Base-by-base conservation (phyloP, 2,797 vertebrate species). In the Crenichthys baileyi region DNA sequence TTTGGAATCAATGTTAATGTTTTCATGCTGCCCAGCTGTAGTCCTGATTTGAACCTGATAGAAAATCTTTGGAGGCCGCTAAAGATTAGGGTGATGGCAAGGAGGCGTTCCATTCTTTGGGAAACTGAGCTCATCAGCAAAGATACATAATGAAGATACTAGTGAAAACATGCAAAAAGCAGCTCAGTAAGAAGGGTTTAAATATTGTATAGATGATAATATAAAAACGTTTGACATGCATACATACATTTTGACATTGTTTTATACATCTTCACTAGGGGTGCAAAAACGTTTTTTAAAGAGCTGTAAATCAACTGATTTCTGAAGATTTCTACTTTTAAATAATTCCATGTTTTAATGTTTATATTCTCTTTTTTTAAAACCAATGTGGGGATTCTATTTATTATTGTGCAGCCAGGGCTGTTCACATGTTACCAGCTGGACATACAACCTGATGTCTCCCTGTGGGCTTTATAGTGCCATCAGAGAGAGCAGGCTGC, bases 401-500 rank as follows among this genome's bases (percentile, higher is more conserved):
- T 81, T 24, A 39, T 44, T 63, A 3, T 20, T 36, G 48, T 44
- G 29, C 73, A 79, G 60, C 55, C 26, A 18, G 56, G 31, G 31
- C 31, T 31, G 31, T 31, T 31, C 31, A 31, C 1, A 61, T 75
- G n/a, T 41, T 60, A 9, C 24, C 20, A 4, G 29, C 56, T 50
- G 61, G 67, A 22, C 41, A 74, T 72, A 39, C 67, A 75, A 26
- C 39, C 46, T 63, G 56, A 58, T 44, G 75, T 68, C 36, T 72
- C 68, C 1, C 11, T 20, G 11, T 67, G 79, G 50, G 60, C 80
- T 71, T 77, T n/a, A 68, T 5, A 6, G 72, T 22, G 76, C 63
- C 79, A 65, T 83, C 50, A 72, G 76, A 84, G 79, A 84, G 78
- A 79, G 72, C 83, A 81, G 75, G 13, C 72, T 79, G 72, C 80